Evolutionary conservation across 2,888 invertebrate species (phyloP).

Genomic region (Beris chalybata): DNA sequence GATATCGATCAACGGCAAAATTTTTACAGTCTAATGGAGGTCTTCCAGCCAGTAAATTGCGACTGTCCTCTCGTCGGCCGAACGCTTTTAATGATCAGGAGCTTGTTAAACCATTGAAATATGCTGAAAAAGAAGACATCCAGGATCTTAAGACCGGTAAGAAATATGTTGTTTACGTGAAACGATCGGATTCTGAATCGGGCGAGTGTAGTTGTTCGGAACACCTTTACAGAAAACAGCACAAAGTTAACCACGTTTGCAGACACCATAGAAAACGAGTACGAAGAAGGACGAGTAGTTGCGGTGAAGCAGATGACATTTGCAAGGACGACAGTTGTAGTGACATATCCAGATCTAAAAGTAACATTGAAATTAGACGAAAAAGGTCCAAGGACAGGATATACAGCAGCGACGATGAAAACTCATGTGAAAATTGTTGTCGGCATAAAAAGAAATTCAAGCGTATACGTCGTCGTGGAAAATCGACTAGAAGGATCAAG

Average conservation of each 20-base stretch:
- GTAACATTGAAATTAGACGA: slow-evolving; percentile 54
- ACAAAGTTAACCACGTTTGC: slow-evolving; percentile 48
- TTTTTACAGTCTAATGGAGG: slow-evolving; percentile 90
- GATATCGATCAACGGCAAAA: slow-evolving; percentile 88
- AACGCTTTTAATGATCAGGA: slow-evolving; percentile 54
- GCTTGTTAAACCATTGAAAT: slow-evolving; percentile 52
- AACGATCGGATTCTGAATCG: slow-evolving; percentile 47
- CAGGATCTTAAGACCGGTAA: slow-evolving; percentile 51
- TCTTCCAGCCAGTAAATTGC: slow-evolving; percentile 72
- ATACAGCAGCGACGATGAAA: slow-evolving; percentile 54
- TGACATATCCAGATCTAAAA: slow-evolving; percentile 55
- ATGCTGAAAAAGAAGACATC: slow-evolving; percentile 52
- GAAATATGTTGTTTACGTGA: slow-evolving; percentile 51
- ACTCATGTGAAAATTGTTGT: slow-evolving; percentile 59
- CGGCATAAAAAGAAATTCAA: slow-evolving; percentile 52
- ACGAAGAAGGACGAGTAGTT: slow-evolving; percentile 52
- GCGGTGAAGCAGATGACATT: slow-evolving; percentile 36
- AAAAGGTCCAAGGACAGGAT: slow-evolving; percentile 49
- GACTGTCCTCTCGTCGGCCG: slow-evolving; percentile 50
- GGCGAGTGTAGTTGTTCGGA: slow-evolving; percentile 43
- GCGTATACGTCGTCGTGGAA: slow-evolving; percentile 50
- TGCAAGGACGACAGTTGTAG: slow-evolving; percentile 44
- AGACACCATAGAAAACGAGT: slow-evolving; percentile 48
- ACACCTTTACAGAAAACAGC: slow-evolving; percentile 50
- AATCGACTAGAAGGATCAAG: slow-evolving; percentile 56